Evolutionary conservation across 2,797 vertebrate species (phyloP), one percentile per base, ranked within the genome.

Genomic region (Galago senegalensis): DNA sequence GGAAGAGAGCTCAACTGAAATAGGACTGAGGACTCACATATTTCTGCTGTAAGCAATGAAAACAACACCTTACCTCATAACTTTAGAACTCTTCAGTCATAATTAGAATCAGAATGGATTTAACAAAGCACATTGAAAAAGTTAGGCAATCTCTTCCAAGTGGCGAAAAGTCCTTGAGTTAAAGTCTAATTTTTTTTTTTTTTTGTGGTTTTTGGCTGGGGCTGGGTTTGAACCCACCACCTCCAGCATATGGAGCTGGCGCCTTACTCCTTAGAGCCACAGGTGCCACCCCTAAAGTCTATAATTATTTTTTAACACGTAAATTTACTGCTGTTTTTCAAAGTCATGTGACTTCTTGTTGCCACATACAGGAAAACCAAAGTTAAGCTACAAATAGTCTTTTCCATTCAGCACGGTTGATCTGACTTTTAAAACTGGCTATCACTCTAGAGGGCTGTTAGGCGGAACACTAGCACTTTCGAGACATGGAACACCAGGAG

Each of bases 91-190:
- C 96, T 73, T 96, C 67, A 94, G 82, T 65, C n/a, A 97, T 31
- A 96, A 95, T 81, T 61, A 94, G 40, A 97, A 87, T 93, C 81
- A 96, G 79, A 92, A 92, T 37, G 56, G 40, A 92, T 96, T 97
- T 95, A 96, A 92, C 86, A 75, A 97, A 96, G 27, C 29, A 97
- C 40, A 89, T 40, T 65, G 67, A 94, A 95, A 93, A 85, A 46
- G 27, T 86, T 65, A 95, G 72, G n/a, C 37, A 93, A 91, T 85
- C 29, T 96, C 81, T 95, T 95, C 58, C 43, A 92, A 93, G 58
- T 80, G 65, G 34, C 79, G 67, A 95, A 63, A 87, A n/a, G 60
- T 94, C 29, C 87, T 76, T 93, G 77, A 91, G 81, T 46, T 89
- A 80, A 80, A 92, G 56, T 70, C n/a, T 89, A 63, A 49, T 94